phyloP scores from a whole-genome alignment of 2,113 vertebrate species.

The Phylloscopus trochilus region DNA sequence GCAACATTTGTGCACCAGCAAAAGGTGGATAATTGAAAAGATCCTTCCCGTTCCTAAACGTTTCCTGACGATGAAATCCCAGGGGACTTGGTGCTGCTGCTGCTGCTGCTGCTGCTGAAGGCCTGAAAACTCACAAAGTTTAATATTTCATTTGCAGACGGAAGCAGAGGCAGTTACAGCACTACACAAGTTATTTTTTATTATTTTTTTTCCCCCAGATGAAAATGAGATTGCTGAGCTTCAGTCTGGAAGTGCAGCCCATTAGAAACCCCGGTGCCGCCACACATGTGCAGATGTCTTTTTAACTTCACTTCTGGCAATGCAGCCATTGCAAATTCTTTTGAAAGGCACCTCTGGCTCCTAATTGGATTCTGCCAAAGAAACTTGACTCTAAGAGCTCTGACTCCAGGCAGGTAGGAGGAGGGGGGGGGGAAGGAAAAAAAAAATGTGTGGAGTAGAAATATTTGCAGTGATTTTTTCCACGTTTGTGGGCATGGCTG shows the following conservation, averaged over 20 bases:
- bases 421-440: not conserved
- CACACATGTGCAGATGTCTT: not conserved
- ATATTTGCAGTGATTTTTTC: not conserved
- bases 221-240: conserved; percentile 7
- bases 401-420: not conserved
- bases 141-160: conserved; percentile 14
- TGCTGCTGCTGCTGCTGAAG: not conserved
- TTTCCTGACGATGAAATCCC: not conserved
- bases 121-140: not conserved
- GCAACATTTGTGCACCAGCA: not conserved
- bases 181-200: not conserved
- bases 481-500: not conserved
- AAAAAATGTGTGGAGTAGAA: not conserved
- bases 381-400: not conserved
- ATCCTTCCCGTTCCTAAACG: conserved; percentile 3
- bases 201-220: not conserved
- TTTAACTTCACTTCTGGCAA: not conserved
- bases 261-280: not conserved
- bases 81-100: not conserved
- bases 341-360: conserved; percentile 47
- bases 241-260: not conserved
- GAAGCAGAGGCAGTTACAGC: not conserved
- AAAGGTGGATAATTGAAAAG: conserved; percentile 11
- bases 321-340: not conserved
- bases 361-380: conserved; percentile 13